phyloP scores from a whole-genome alignment of 2,888 invertebrate species.

The Deilephila porcellus region DNA sequence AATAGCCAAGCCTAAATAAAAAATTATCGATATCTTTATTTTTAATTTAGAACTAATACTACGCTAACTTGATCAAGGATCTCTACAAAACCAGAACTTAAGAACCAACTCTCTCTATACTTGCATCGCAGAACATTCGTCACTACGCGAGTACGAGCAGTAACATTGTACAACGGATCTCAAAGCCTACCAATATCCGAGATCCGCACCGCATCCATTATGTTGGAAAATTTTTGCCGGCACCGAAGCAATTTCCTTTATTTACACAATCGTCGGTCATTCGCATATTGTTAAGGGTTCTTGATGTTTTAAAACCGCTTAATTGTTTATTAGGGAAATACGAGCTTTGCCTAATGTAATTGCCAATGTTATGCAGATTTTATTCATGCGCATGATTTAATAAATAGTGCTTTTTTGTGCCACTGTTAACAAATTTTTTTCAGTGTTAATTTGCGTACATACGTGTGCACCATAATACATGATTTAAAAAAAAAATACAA shows the following conservation, averaged over 20 bases:
- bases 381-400: too few species aligned
- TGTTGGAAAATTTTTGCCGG: conserved; percentile 38
- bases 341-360: too few species aligned
- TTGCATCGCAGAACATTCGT: not conserved
- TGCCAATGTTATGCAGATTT: too few species aligned
- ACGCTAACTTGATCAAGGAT: not conserved
- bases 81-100: not conserved
- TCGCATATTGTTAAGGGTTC: conserved; percentile 33
- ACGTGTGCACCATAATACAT: too few species aligned
- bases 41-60: too few species aligned
- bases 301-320: not conserved
- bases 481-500: too few species aligned
- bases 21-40: too few species aligned
- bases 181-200: conserved; percentile 36
- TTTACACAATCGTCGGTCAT: conserved; percentile 36
- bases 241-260: conserved; percentile 39
- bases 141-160: not conserved
- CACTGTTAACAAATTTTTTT: too few species aligned
- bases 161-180: not conserved
- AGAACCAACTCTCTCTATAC: too few species aligned
- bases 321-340: not conserved
- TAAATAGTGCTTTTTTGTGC: too few species aligned
- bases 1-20: too few species aligned
- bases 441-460: too few species aligned
- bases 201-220: conserved; percentile 37